phyloP scores from a whole-genome alignment of 2,113 vertebrate species.

The Mormoops blainvillei region DNA sequence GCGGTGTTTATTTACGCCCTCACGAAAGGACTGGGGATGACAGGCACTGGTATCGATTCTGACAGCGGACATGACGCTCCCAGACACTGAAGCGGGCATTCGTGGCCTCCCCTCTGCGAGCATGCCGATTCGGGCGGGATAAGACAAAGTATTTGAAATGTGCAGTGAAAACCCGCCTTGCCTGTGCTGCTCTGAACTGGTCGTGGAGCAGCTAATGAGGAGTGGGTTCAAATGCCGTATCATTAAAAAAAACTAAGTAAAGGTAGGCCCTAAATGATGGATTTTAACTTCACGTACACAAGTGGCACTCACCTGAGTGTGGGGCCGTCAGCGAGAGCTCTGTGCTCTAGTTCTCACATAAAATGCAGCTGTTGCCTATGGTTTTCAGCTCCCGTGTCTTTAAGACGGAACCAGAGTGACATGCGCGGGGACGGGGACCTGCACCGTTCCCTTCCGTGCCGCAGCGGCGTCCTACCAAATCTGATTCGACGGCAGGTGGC shows the following conservation, averaged over 20 bases:
- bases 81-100: slow-evolving; percentile 49
- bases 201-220: neutral
- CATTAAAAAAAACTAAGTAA: neutral
- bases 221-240: neutral
- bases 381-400: neutral
- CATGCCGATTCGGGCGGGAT: slow-evolving; percentile 44
- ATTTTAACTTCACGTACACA: neutral
- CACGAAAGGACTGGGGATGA: slow-evolving; percentile 26
- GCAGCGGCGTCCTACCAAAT: neutral
- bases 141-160: neutral
- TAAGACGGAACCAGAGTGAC: neutral
- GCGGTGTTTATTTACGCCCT: slow-evolving; percentile 19
- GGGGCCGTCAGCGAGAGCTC: neutral
- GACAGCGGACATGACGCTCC: slow-evolving; percentile 49
- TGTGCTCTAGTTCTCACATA: neutral
- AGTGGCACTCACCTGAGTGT: neutral
- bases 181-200: neutral
- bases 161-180: neutral
- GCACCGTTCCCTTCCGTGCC: neutral
- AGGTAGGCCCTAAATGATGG: neutral
- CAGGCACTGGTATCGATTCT: slow-evolving; percentile 54
- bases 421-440: neutral
- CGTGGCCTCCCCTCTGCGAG: slow-evolving; percentile 42
- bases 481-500: neutral
- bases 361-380: neutral